Conservation (phyloP, 2,113 vertebrate genomes). For the Dinomys branickii region DNA sequence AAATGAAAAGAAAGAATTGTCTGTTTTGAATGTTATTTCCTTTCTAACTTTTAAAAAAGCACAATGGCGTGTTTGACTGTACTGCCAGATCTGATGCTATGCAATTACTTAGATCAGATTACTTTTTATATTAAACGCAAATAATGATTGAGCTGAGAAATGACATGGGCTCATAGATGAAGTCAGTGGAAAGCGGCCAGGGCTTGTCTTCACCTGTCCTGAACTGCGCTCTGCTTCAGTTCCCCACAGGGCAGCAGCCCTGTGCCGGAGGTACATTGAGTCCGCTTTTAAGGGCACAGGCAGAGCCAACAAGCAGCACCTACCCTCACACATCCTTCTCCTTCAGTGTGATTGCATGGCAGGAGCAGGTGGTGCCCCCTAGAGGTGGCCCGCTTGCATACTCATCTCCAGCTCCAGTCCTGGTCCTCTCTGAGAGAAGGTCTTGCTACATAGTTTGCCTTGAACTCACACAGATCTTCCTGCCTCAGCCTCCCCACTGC, state of each 20-base stretch:
- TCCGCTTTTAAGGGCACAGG: background rate
- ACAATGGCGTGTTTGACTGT: slow-evolving; percentile 50
- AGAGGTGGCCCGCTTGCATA: background rate
- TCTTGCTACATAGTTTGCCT: background rate
- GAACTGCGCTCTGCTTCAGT: background rate
- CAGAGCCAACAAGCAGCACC: background rate
- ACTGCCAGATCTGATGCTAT: slow-evolving; percentile 41
- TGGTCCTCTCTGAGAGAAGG: background rate
- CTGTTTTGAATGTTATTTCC: background rate
- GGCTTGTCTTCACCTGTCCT: background rate
- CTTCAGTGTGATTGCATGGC: background rate
- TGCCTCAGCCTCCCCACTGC: background rate
- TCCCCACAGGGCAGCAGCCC: background rate
- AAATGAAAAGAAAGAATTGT: background rate
- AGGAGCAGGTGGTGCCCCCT: background rate
- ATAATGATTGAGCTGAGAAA: slow-evolving; percentile 58
- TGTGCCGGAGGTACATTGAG: background rate
- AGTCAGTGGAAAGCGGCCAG: slow-evolving; percentile 21
- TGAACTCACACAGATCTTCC: background rate
- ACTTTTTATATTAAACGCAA: slow-evolving; percentile 63
- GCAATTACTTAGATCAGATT: slow-evolving; percentile 61
- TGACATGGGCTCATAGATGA: slow-evolving; percentile 27
- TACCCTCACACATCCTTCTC: background rate
- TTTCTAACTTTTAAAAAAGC: background rate
- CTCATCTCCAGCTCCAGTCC: background rate